Evolutionary conservation across 2,888 invertebrate species (phyloP).

Genomic region (Labia minor): DNA sequence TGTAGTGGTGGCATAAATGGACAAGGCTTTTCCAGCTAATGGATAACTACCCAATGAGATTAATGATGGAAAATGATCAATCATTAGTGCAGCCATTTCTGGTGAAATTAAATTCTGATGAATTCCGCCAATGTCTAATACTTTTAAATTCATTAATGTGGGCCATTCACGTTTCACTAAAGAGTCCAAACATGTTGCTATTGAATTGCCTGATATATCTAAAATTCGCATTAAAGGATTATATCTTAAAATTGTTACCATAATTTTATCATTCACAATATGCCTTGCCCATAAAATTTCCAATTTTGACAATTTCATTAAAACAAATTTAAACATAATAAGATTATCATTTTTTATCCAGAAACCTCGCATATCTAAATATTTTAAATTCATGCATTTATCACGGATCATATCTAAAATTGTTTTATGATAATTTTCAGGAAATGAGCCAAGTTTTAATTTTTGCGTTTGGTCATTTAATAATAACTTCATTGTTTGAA

Average conservation of each 20-base stretch:
- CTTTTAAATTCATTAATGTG: not conserved
- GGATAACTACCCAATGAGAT: not conserved
- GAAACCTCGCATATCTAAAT: not conserved
- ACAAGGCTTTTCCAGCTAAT: not conserved
- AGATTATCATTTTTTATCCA: not conserved
- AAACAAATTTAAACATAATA: not conserved
- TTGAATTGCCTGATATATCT: not conserved
- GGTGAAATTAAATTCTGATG: not conserved
- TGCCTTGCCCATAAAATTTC: not conserved
- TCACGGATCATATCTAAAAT: not conserved
- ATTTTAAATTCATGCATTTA: not conserved
- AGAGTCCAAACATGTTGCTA: not conserved
- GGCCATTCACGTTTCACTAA: not conserved
- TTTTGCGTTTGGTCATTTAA: not conserved
- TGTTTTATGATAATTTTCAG: not conserved
- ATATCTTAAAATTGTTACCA: not conserved
- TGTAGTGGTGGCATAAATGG: not conserved
- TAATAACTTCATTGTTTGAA: not conserved
- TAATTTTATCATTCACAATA: conserved; percentile 1
- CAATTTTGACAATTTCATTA: not conserved
- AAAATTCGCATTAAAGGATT: not conserved
- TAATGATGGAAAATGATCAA: not conserved
- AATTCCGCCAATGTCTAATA: not conserved
- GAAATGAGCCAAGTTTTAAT: not conserved
- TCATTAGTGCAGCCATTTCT: not conserved